Evolutionary conservation across 2,797 vertebrate species (phyloP).

Genomic region (Anguilla anguilla): DNA sequence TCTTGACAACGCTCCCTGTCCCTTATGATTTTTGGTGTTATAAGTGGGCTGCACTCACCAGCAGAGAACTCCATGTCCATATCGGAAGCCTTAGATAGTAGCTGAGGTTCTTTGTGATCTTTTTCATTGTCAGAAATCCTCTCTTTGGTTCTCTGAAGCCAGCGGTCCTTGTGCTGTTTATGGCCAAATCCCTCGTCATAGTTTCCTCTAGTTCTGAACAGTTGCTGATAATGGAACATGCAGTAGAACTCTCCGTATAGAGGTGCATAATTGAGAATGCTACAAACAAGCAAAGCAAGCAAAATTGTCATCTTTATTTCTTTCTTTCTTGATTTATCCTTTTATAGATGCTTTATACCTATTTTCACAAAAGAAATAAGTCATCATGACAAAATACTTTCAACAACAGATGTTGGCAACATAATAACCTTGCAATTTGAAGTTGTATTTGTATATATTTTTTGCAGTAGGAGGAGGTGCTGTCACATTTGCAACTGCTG

Average conservation of each 20-base stretch:
- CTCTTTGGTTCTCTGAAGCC: conserved; percentile 54
- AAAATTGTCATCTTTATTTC: not conserved
- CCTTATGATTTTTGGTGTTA: not conserved
- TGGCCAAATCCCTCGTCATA: conserved; percentile 76
- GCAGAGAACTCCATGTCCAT: not conserved
- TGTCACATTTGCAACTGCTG: not conserved
- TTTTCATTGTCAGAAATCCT: not conserved
- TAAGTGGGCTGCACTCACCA: not conserved
- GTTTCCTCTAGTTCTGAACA: conserved; percentile 73
- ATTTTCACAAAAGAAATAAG: not conserved
- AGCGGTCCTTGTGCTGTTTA: conserved; percentile 69
- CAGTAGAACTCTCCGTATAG: conserved; percentile 80
- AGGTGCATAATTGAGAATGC: conserved; percentile 75
- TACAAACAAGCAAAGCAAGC: conserved; percentile 60
- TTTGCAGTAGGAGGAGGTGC: not conserved
- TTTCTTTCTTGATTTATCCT: not conserved
- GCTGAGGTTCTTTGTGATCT: conserved; percentile 32
- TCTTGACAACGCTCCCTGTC: not conserved
- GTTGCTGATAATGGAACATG: conserved; percentile 81
- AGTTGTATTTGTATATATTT: not conserved
- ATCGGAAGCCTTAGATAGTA: not conserved
- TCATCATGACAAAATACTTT: not conserved
- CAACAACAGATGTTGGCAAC: not conserved
- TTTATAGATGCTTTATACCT: not conserved
- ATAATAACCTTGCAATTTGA: not conserved